A percentile compares a stretch with the other conserved stretches of the same genome.
Evolutionary conservation across 2,797 vertebrate species (phyloP).

Genomic region (Anabacerthia variegaticeps): DNA sequence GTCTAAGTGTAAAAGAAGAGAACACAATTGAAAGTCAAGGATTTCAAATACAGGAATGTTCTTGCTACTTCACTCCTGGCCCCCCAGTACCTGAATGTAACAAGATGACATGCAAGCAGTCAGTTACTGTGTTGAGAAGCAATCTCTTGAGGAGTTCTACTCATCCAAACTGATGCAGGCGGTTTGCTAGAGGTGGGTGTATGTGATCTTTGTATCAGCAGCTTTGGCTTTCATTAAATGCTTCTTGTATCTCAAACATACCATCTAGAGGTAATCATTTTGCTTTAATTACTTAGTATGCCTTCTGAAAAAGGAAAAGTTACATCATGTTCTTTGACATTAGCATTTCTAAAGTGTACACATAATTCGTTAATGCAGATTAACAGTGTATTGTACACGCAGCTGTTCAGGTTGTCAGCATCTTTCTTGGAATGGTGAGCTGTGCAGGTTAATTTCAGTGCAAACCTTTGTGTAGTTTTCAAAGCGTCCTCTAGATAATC

Average conservation of each 20-base stretch:
- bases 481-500: neutral
- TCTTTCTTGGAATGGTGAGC: neutral
- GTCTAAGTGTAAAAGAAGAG: neutral
- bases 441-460: neutral
- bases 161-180: neutral
- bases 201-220: neutral
- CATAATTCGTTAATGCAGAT: neutral
- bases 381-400: fast-evolving
- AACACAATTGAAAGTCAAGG: neutral
- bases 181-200: too few species aligned
- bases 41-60: neutral
- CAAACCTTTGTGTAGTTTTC: neutral
- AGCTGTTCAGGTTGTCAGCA: neutral
- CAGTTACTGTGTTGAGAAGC: neutral
- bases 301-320: neutral
- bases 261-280: neutral
- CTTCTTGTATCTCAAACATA: neutral
- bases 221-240: neutral
- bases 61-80: neutral
- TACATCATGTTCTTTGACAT: neutral
- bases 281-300: neutral
- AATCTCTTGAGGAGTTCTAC: neutral
- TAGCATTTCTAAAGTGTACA: neutral
- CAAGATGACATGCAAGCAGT: neutral
- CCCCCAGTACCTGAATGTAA: fast-evolving